These are phyloP conservation scores for Lasiurus borealis DNA, from an alignment of 2,113 vertebrate genomes.

Conservation along the genomic window DNA sequence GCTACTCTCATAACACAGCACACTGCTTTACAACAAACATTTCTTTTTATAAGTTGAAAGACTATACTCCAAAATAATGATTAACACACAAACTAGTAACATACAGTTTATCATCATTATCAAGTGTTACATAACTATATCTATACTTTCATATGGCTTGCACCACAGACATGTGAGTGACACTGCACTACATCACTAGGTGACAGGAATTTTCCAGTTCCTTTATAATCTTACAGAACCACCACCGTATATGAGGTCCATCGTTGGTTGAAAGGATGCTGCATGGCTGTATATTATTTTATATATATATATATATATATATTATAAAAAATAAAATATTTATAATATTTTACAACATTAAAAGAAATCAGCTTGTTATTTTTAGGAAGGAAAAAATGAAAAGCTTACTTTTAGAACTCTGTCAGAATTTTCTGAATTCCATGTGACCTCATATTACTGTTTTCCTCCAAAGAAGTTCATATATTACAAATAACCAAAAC, in stretches of 20 bases:
- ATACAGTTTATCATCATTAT: neutral
- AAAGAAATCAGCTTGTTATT: constrained; percentile 25
- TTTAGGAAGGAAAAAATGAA: constrained; percentile 2
- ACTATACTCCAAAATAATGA: neutral
- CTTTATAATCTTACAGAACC: neutral
- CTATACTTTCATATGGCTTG: neutral
- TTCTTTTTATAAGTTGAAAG: neutral
- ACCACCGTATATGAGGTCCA: neutral
- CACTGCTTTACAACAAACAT: neutral
- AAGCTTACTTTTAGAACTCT: neutral
- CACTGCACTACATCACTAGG: neutral
- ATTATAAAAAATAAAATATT: constrained; percentile 36
- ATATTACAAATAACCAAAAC: constrained; percentile 4
- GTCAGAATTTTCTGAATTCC: neutral
- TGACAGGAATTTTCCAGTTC: neutral
- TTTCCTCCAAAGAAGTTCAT: neutral
- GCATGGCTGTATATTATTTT: neutral
- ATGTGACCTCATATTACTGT: neutral
- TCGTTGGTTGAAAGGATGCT: neutral
- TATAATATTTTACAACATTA: neutral
- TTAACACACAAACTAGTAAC: neutral
- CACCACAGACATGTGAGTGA: neutral
- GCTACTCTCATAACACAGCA: neutral
- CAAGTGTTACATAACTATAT: neutral
- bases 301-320: neutral